Conservation (phyloP, 2,888 invertebrate genomes). For the Diaperis boleti region DNA sequence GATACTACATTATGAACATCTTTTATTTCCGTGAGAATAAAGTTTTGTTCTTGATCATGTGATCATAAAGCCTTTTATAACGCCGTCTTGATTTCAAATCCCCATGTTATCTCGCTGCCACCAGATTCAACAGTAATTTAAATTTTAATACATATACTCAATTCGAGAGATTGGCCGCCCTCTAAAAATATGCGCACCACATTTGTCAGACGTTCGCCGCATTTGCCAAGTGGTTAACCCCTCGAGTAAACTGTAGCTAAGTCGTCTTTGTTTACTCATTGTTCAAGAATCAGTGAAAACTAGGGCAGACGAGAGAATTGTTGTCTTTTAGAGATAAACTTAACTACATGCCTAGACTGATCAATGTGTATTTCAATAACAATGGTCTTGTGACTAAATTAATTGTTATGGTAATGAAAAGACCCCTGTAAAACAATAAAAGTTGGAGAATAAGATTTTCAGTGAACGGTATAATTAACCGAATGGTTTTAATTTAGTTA, state of each 20-base stretch:
- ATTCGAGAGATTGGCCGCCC: too few relatives aligned
- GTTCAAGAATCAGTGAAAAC: conserved; percentile 32
- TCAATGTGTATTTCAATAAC: conserved; percentile 42
- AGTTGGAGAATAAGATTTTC: conserved; percentile 36
- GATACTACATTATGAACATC: too few relatives aligned
- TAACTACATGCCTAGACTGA: conserved; percentile 41
- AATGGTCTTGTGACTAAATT: conserved; percentile 41
- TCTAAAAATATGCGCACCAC: too few relatives aligned
- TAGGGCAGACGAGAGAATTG: conserved; percentile 37
- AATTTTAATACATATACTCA: too few relatives aligned
- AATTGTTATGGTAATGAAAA: conserved; percentile 41
- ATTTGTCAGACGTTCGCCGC: too few relatives aligned
- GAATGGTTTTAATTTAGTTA: conserved; percentile 29
- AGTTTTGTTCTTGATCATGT: too few relatives aligned
- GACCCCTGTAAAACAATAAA: conserved; percentile 41
- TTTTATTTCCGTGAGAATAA: too few relatives aligned
- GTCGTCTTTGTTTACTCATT: conserved; percentile 27
- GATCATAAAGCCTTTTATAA: too few relatives aligned
- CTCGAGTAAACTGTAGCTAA: too few relatives aligned
- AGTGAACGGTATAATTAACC: conserved; percentile 30
- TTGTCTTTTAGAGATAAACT: conserved; percentile 43
- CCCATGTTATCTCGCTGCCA: too few relatives aligned
- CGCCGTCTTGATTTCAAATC: too few relatives aligned
- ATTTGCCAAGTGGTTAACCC: neutral
- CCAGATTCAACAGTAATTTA: too few relatives aligned